These are phyloP conservation scores for Pao palembangensis DNA, from an alignment of 2,113 vertebrate species.

Conservation along the genomic window DNA sequence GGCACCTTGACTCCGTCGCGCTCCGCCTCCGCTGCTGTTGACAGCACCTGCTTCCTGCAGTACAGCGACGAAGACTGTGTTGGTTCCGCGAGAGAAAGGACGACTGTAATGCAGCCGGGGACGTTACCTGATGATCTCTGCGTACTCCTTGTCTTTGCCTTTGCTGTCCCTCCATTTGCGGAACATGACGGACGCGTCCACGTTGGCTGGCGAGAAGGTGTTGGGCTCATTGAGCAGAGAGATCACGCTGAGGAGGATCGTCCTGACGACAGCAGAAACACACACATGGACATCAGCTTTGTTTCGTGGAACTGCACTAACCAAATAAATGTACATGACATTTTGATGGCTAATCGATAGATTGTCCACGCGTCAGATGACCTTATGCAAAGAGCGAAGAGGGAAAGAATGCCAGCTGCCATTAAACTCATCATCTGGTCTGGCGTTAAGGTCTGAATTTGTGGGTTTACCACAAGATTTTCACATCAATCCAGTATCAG, in stretches of 20 bases:
- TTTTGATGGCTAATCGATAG: background rate
- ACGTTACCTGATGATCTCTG: slow-evolving; percentile 92
- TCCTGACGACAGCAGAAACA: slow-evolving; percentile 20
- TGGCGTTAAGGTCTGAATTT: too few relatives aligned
- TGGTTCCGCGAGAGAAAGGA: too few relatives aligned
- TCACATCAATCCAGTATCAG: too few relatives aligned
- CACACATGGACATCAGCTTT: background rate
- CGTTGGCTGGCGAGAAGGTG: slow-evolving; percentile 96
- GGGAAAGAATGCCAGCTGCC: too few relatives aligned
- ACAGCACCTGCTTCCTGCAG: slow-evolving; percentile 90
- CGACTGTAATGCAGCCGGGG: background rate
- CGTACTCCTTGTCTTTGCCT: slow-evolving; percentile 98
- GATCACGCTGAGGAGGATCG: slow-evolving; percentile 94
- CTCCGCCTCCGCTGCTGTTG: slow-evolving; percentile 93
- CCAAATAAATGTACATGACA: background rate
- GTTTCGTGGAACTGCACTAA: too few relatives aligned
- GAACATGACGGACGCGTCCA: slow-evolving; percentile 98
- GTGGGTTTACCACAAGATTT: too few relatives aligned
- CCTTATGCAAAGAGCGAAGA: too few relatives aligned
- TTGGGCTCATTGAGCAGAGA: slow-evolving; percentile 98
- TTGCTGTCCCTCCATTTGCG: slow-evolving; percentile 99
- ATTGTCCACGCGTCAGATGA: too few relatives aligned
- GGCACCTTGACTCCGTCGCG: slow-evolving; percentile 97
- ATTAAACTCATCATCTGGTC: too few relatives aligned
- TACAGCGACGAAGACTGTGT: too few relatives aligned